Conservation (phyloP, 2,113 vertebrate species). For the Emydocephalus ijimae region DNA sequence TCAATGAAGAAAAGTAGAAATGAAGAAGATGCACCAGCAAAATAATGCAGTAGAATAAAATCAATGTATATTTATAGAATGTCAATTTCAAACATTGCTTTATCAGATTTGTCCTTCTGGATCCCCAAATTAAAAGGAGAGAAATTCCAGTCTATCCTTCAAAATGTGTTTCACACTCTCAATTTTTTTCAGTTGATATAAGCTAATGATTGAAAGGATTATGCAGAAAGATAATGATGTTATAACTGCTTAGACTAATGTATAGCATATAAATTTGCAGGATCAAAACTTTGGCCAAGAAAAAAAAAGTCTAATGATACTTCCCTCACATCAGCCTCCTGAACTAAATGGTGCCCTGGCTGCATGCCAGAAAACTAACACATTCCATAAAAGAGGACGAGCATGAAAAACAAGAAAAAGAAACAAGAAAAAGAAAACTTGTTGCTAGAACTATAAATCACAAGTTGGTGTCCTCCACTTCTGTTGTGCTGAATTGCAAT, state of each 20-base stretch:
- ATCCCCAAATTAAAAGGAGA: not conserved
- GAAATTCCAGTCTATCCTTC: not conserved
- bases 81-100: not conserved
- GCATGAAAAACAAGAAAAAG: not conserved
- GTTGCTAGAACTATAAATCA: not conserved
- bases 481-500: not conserved
- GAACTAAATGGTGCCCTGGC: not conserved
- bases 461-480: not conserved
- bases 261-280: not conserved
- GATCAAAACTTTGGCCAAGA: not conserved
- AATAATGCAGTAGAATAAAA: not conserved
- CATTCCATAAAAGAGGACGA: not conserved
- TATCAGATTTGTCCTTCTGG: not conserved
- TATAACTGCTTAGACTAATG: not conserved
- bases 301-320: not conserved
- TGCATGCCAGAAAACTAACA: not conserved
- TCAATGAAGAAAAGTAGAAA: not conserved
- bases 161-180: not conserved
- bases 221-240: not conserved
- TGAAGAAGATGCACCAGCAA: not conserved
- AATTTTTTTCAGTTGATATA: conserved; percentile 2
- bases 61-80: not conserved
- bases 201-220: not conserved
- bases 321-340: not conserved
- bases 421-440: not conserved